Evolutionary conservation across 2,888 invertebrate species (phyloP), one percentile per base, ranked within the genome.

Genomic region (Cantharis flavilabris): DNA sequence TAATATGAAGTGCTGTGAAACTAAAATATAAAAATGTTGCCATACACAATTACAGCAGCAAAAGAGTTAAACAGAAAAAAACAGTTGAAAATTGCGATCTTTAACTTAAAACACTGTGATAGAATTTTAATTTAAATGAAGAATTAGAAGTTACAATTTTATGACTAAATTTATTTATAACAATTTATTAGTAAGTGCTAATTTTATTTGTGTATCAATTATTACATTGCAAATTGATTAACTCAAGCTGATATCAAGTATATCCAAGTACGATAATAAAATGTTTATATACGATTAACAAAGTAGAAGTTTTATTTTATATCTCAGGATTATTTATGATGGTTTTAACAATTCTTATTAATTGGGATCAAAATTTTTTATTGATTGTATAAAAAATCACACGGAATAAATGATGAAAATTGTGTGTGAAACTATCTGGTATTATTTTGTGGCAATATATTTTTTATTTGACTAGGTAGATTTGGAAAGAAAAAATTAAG

Each of bases 401-500:
- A n/a, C 49, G n/a, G 49, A n/a, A 49, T 49, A 49, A 49, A 49
- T 49, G 49, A 49, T n/a, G 49, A 49, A n/a, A 49, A n/a, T 49
- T 49, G n/a, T 49, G 49, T 49, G 49, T 49, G 11, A 30, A 49
- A 49, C 49, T 49, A 49, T 49, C 49, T 49, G n/a, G 49, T 49
- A 49, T 49, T 49, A 49, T 49, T 49, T 49, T 49, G 49, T 49
- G 49, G 49, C 49, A 49, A 49, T 49, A 49, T 49, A 49, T n/a
- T 49, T 49, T 49, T 49, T 49, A 49, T 49, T 49, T 49, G 1
- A 49, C 13, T 14, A 33, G n/a, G 11, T 20, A 70, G 28, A 70
- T 30, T 71, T 71, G 62, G 62, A 7, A 62, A 18, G 30, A 70
- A 70, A 67, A 67, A 67, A n/a, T 62, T 49, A 72, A n/a, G 76